Evolutionary conservation across 2,113 vertebrate genomes (phyloP).

Genomic region (Phoenicopterus ruber): DNA sequence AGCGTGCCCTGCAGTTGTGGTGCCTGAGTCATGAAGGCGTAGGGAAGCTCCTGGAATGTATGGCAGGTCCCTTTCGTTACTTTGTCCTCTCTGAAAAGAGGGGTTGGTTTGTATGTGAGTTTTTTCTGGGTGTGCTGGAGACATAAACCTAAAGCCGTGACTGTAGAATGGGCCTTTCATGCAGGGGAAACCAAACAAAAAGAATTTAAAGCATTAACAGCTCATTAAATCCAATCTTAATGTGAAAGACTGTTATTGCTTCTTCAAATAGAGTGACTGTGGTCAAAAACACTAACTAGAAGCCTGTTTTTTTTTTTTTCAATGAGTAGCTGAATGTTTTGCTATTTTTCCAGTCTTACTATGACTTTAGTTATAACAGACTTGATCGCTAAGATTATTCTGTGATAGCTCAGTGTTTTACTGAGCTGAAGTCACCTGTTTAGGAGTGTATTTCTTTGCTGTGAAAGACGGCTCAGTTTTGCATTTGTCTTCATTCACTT

Average conservation of each 20-base stretch:
- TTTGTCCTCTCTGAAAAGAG: neutral
- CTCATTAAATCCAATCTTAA: neutral
- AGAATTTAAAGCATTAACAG: neutral
- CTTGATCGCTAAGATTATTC: neutral
- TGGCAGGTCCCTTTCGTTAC: neutral
- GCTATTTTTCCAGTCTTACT: neutral
- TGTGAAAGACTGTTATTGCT: neutral
- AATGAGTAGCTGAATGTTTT: neutral
- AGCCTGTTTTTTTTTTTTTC: neutral
- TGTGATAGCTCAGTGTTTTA: neutral
- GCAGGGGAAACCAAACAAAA: neutral
- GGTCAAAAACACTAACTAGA: neutral
- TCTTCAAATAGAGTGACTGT: neutral
- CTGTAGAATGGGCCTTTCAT: neutral
- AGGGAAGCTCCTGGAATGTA: neutral
- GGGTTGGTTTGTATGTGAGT: neutral
- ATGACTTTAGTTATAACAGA: neutral
- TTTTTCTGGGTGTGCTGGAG: neutral
- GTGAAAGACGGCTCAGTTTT: neutral
- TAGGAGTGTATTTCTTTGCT: neutral
- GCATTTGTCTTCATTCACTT: neutral
- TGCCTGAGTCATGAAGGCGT: rapidly evolving
- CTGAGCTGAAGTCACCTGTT: neutral
- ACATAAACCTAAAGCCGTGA: neutral
- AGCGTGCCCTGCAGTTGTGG: neutral